Conservation (phyloP, 2,888 invertebrate genomes). For the Fragum whitleyi region DNA sequence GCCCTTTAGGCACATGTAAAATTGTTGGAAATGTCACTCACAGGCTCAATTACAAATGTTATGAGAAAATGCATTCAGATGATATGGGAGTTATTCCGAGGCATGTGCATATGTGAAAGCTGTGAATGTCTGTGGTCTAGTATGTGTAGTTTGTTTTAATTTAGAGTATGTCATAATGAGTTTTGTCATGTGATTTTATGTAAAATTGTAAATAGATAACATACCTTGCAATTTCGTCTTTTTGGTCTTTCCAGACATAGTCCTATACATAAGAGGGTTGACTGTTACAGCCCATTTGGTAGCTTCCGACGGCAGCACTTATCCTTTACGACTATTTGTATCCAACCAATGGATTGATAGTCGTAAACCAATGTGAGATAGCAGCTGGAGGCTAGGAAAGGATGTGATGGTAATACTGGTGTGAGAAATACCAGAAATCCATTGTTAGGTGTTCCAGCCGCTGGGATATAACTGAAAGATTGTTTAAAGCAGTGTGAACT, state of each 20-base stretch:
- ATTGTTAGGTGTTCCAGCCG: too few relatives aligned
- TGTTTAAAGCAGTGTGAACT: too few relatives aligned
- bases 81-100: too few relatives aligned
- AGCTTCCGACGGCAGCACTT: too few relatives aligned
- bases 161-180: background rate
- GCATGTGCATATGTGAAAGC: background rate
- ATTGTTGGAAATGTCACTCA: too few relatives aligned
- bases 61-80: too few relatives aligned
- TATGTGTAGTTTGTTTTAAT: background rate
- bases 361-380: background rate
- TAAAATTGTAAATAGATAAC: slow-evolving; percentile 4
- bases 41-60: too few relatives aligned
- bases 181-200: slow-evolving; percentile 4
- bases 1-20: too few relatives aligned
- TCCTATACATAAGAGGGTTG: too few relatives aligned
- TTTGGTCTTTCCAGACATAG: background rate
- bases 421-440: too few relatives aligned
- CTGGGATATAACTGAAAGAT: too few relatives aligned
- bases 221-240: background rate
- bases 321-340: background rate
- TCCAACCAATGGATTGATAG: background rate
- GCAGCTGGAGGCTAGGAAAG: background rate
- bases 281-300: too few relatives aligned
- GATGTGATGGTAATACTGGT: background rate
- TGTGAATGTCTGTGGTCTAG: background rate